Conservation (phyloP, 1,140 invertebrate species). For the Eupristina koningsbergeri region DNA sequence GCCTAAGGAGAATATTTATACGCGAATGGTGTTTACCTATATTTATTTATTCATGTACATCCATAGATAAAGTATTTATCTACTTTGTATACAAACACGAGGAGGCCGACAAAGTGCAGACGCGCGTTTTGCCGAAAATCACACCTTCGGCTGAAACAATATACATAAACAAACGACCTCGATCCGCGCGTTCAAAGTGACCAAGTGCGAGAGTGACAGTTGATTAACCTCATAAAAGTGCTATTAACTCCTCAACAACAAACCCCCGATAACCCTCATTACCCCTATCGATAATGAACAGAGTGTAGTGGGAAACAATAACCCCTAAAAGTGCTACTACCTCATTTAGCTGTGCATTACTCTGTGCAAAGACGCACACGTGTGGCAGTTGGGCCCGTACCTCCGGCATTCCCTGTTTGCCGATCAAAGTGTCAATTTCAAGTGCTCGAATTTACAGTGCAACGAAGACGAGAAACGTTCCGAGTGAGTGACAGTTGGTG, state of each 20-base stretch:
- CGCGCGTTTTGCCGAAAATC: not conserved
- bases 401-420: not conserved
- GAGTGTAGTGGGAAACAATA: slow-evolving; percentile 14
- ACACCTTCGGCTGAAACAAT: not conserved
- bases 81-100: slow-evolving; percentile 21
- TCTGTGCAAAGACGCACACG: slow-evolving; percentile 1
- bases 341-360: slow-evolving; percentile 18
- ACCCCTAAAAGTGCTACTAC: slow-evolving; percentile 4
- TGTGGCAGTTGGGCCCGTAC: not conserved
- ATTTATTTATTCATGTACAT: slow-evolving; percentile 41
- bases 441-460: slow-evolving; percentile 23
- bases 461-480: slow-evolving; percentile 14
- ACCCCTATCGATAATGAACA: too few relatives aligned
- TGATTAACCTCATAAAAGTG: slow-evolving; percentile 14
- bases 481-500: slow-evolving; percentile 36
- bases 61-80: slow-evolving; percentile 12
- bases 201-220: slow-evolving; percentile 35
- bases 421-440: slow-evolving; percentile 9
- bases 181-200: not conserved
- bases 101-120: not conserved
- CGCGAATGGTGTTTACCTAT: slow-evolving; percentile 23
- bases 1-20: slow-evolving; percentile 33
- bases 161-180: not conserved
- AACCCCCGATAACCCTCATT: not conserved
- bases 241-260: slow-evolving; percentile 24